Base-by-base conservation (phyloP, 2,797 vertebrate species). In the Trematomus bernacchii region DNA sequence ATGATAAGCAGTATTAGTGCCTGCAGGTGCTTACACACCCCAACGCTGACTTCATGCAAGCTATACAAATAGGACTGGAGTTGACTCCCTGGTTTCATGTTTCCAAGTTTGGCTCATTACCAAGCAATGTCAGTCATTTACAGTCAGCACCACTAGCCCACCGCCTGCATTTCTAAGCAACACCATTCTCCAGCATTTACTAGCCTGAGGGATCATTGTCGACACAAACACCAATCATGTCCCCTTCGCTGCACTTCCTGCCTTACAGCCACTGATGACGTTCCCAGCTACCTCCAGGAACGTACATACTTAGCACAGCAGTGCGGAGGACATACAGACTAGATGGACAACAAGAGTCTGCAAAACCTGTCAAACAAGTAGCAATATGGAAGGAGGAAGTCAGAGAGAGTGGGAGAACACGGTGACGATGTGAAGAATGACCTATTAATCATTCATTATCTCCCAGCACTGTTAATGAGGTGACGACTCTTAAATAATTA, bases 361-460 rank as follows among this genome's bases (percentile, higher is more conserved):
- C 55, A 75, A 71, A 85, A 90, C 90, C 80, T 88, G 91, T 89
- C 85, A 89, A 80, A 87, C 88, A 77, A 82, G 87, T 72, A 52
- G 53, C 84, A 71, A 23, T 54, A 61, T 61, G 50, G 42, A 75
- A 84, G 66, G 43, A 73, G 63, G 74, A 76, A 89, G 79, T 66
- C 37, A 64, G 79, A 85, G 79, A 82, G 69, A 84, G 85, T 78
- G 77, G 83, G 76, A 83, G 84, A 92, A 60, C 78, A 79, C 47
- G 63, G 79, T 71, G 85, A 83, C 46, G 76, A 83, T 62, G 79
- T 83, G 85, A 88, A 90, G 91, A 91, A 91, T 92, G 89, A 90
- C 86, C 90, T 92, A 95, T 95, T 94, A 95, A 95, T 96, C 93
- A 95, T 95, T 95, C 92, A 95, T 95, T 94, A 93, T 91, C 91